Evolutionary conservation across 2,797 vertebrate genomes (phyloP).

Genomic region (Antrozous pallidus): DNA sequence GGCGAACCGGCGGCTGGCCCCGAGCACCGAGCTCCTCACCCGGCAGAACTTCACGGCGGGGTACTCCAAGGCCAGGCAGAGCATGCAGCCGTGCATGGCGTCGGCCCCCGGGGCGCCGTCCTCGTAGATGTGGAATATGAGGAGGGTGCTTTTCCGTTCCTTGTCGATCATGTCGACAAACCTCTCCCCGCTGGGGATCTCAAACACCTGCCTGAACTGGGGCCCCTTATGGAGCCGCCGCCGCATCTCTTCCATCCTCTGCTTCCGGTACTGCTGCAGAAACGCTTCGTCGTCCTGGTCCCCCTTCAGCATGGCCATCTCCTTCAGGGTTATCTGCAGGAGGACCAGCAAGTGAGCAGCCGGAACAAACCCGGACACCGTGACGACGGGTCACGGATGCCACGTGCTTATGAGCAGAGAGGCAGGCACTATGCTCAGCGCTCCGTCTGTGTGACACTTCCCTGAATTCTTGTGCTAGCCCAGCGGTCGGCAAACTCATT

Average conservation of each 20-base stretch:
- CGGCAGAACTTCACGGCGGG: constrained; percentile 95
- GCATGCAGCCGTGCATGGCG: constrained; percentile 93
- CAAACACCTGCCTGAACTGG: constrained; percentile 92
- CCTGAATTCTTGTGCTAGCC: background rate
- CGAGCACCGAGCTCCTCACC: constrained; percentile 92
- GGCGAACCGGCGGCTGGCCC: constrained; percentile 93
- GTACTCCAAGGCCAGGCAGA: constrained; percentile 95
- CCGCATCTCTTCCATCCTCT: constrained; percentile 97
- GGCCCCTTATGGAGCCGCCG: constrained; percentile 90
- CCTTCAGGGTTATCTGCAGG: constrained; percentile 91
- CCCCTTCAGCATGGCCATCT: constrained; percentile 89
- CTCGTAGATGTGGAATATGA: constrained; percentile 97
- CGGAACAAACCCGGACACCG: background rate
- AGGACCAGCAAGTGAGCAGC: background rate
- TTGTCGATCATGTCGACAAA: constrained; percentile 95
- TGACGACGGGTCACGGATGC: background rate
- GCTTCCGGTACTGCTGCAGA: constrained; percentile 93
- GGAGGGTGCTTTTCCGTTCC: constrained; percentile 91
- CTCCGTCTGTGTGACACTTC: background rate
- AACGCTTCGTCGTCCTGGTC: constrained; percentile 93
- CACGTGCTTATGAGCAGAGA: background rate
- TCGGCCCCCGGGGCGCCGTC: constrained; percentile 90
- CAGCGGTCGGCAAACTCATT: no score
- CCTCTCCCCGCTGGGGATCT: constrained; percentile 91
- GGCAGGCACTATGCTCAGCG: background rate